These are phyloP conservation scores for Stichodactyla helianthus DNA, from an alignment of 64 coral and sea anemone genomes.

Conservation along the genomic window DNA sequence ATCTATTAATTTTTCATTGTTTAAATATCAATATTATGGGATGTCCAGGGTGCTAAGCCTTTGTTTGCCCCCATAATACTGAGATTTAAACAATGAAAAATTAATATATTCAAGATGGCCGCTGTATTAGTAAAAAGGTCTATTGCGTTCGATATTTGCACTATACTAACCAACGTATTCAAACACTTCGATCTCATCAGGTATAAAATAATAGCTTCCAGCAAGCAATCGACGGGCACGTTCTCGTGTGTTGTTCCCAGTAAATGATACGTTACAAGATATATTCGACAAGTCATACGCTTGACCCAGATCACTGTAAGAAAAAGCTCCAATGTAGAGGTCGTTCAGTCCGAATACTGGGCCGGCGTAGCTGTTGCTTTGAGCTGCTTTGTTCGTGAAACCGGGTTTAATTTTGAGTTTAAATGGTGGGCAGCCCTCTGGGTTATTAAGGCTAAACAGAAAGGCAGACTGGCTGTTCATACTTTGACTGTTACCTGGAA, in stretches of 20 bases:
- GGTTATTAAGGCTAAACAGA: constrained; percentile 16
- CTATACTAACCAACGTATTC: constrained; percentile 3
- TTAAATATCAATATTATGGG: too few species aligned
- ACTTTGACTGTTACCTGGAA: background rate
- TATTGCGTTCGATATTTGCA: background rate
- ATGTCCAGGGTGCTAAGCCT: too few species aligned
- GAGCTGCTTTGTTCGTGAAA: background rate
- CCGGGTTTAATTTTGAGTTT: background rate
- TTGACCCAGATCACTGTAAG: constrained; percentile 30
- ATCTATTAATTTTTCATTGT: too few species aligned
- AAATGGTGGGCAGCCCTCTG: background rate
- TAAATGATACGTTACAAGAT: background rate
- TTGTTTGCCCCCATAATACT: too few species aligned
- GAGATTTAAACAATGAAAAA: too few species aligned
- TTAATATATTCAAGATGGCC: too few species aligned
- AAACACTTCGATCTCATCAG: constrained; percentile 31
- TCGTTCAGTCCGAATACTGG: constrained; percentile 24
- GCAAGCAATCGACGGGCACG: constrained; percentile 8
- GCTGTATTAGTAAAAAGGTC: too few species aligned
- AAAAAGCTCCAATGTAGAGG: constrained; percentile 9
- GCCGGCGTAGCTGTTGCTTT: background rate
- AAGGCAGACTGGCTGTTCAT: constrained; percentile 4
- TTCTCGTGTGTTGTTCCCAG: background rate
- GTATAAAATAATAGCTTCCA: constrained; percentile 19
- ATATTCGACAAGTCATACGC: constrained; percentile 17